Conservation (phyloP, 2,113 vertebrate genomes). For the Mobula hypostoma region DNA sequence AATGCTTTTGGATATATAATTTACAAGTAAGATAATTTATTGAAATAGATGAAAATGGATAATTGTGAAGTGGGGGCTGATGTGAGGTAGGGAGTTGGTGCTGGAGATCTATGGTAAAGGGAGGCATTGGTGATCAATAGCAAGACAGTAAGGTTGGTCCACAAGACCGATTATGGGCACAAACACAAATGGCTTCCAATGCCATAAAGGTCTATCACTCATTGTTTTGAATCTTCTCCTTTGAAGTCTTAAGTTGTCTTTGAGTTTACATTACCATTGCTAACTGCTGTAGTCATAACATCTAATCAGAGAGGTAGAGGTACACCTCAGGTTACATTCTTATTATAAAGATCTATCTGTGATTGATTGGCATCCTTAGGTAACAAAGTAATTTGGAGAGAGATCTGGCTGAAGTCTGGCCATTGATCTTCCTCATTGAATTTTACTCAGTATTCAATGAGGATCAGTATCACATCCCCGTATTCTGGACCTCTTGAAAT, state of each 20-base stretch:
- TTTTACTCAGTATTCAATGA: background rate
- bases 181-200: background rate
- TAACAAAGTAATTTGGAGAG: background rate
- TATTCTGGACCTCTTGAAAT: no score
- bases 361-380: background rate
- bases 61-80: no score
- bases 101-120: background rate
- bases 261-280: background rate
- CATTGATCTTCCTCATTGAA: background rate
- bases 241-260: background rate
- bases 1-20: background rate
- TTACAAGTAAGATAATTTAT: background rate
- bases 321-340: background rate
- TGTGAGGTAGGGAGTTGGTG: no score
- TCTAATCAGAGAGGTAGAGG: background rate
- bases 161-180: no score
- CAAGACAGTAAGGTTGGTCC: background rate
- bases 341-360: background rate
- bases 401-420: background rate
- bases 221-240: background rate
- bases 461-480: background rate
- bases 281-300: background rate
- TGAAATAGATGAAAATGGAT: background rate
- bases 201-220: background rate
- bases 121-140: background rate